Percentiles rank a stretch among this genome's conserved stretches.
Conservation (phyloP, 2,888 invertebrate genomes). For the Diloba caeruleocephala region DNA sequence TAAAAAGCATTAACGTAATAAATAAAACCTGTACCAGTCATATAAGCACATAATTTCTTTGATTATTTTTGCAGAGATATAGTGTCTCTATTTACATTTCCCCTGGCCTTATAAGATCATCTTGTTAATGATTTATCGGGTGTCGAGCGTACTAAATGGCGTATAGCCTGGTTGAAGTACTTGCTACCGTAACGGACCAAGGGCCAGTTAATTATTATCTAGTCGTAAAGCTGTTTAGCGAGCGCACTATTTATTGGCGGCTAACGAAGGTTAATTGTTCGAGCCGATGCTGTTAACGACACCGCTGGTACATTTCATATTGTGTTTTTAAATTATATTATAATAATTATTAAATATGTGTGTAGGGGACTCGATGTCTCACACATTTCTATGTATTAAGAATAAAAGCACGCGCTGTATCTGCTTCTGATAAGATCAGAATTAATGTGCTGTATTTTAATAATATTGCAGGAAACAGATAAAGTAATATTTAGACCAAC, state of each 20-base stretch:
- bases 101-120: constrained; percentile 46
- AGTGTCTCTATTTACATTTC: constrained; percentile 45
- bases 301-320: constrained; percentile 49
- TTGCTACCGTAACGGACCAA: constrained; percentile 75
- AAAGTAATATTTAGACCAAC: too few relatives aligned
- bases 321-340: constrained; percentile 54
- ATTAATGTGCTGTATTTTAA: constrained; percentile 27
- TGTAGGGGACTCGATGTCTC: constrained; percentile 25
- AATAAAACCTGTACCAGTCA: neutral
- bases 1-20: neutral
- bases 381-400: constrained; percentile 21
- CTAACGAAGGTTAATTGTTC: constrained; percentile 81
- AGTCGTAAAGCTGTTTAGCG: constrained; percentile 75
- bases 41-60: constrained; percentile 12
- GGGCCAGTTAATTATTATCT: constrained; percentile 78
- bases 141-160: constrained; percentile 64
- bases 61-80: constrained; percentile 36
- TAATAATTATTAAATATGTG: constrained; percentile 36
- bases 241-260: constrained; percentile 79
- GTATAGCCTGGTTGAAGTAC: constrained; percentile 57
- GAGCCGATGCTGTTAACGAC: constrained; percentile 63
- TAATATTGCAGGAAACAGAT: constrained; percentile 12
- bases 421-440: constrained; percentile 34
- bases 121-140: constrained; percentile 64
- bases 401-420: constrained; percentile 18